phyloP scores from a whole-genome alignment of 37 sponge, comb jelly and placozoan species.

The Geodia barretti region DNA sequence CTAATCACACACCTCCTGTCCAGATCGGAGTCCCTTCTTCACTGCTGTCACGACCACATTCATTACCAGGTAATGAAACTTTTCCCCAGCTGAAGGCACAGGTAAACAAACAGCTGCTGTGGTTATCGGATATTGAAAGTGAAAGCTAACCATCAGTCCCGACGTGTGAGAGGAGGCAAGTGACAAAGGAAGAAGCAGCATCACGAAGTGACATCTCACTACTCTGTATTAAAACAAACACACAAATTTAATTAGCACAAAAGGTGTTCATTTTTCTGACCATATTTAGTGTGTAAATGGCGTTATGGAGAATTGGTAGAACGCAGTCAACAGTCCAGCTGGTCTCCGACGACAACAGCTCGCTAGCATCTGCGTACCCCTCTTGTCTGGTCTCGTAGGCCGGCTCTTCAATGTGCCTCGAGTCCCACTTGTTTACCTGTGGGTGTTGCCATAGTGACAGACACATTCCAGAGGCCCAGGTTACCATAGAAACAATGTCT shows the following conservation, averaged over 20 bases:
- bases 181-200: slow-evolving; percentile 61
- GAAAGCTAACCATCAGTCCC: slow-evolving; percentile 29
- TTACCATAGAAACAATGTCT: slow-evolving; percentile 39
- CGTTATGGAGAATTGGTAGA: slow-evolving; percentile 70
- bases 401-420: slow-evolving; percentile 70
- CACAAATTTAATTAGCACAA: background rate
- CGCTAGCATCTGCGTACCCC: slow-evolving; percentile 60
- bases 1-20: slow-evolving; percentile 46
- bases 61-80: slow-evolving; percentile 38
- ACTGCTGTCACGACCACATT: slow-evolving; percentile 25
- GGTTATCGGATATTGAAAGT: background rate
- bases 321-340: slow-evolving; percentile 17
- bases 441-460: background rate
- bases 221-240: slow-evolving; percentile 34
- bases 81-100: slow-evolving; percentile 20
- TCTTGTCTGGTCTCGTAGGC: slow-evolving; percentile 61
- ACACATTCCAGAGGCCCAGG: background rate
- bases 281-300: slow-evolving; percentile 49
- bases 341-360: background rate
- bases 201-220: slow-evolving; percentile 81
- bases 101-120: background rate
- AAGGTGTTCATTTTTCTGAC: slow-evolving; percentile 26
- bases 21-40: slow-evolving; percentile 53
- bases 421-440: slow-evolving; percentile 85
- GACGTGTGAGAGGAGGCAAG: slow-evolving; percentile 37